A percentile compares a stretch with the other conserved stretches of the same genome.
These are phyloP conservation scores for Onychostoma macrolepis DNA, from an alignment of 2,113 vertebrate species.

Conservation along the genomic window DNA sequence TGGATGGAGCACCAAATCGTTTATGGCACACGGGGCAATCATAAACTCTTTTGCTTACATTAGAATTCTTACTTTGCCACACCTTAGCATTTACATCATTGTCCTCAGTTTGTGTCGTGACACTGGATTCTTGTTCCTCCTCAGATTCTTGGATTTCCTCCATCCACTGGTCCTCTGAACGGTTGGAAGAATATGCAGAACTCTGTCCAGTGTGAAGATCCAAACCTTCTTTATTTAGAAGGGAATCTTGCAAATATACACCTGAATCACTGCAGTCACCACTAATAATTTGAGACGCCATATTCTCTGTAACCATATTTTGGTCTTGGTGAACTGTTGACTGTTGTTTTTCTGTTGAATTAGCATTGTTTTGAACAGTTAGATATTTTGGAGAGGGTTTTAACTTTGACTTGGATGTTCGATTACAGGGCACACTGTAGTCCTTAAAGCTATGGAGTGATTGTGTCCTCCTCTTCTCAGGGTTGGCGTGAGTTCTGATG, in stretches of 20 bases:
- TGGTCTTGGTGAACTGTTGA: not conserved
- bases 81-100: not conserved
- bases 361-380: not conserved
- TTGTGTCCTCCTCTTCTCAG: not conserved
- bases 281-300: not conserved
- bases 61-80: not conserved
- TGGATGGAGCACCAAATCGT: slow-evolving; percentile 79
- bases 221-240: too few species aligned
- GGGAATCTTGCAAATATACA: not conserved
- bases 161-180: not conserved
- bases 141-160: not conserved
- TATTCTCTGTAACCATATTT: not conserved
- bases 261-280: not conserved
- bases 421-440: not conserved
- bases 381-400: not conserved
- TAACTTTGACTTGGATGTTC: not conserved
- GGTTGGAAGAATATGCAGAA: not conserved
- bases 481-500: slow-evolving; percentile 75
- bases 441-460: not conserved
- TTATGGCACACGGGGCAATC: slow-evolving; percentile 83
- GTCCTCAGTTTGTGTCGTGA: not conserved
- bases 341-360: not conserved
- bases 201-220: not conserved
- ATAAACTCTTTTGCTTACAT: slow-evolving; percentile 47
- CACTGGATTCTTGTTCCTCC: not conserved